Conservation (phyloP, 2,888 invertebrate genomes). For the Agrochola lota region DNA sequence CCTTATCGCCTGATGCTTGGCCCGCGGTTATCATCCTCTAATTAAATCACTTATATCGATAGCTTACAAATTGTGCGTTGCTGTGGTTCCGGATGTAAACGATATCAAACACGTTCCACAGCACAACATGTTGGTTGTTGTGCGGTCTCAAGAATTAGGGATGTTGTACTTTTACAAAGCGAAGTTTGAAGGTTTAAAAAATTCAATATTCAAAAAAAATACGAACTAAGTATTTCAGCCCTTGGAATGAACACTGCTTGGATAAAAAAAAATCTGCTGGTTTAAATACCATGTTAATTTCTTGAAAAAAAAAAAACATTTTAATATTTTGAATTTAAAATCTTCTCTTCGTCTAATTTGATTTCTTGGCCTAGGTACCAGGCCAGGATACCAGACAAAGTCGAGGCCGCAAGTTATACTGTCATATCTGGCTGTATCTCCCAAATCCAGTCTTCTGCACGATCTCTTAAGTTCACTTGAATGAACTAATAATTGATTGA, state of each 20-base stretch:
- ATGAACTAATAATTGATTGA: neutral
- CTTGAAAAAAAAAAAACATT: too few species aligned
- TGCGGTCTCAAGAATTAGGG: neutral
- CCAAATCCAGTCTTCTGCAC: neutral
- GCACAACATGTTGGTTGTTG: neutral
- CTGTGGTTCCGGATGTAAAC: neutral
- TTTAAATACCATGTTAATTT: constrained; percentile 25
- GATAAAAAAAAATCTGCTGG: constrained; percentile 1
- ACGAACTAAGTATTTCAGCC: neutral
- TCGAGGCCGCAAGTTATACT: neutral
- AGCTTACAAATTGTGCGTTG: constrained; percentile 33
- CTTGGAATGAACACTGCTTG: constrained; percentile 28
- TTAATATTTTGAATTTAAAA: too few species aligned
- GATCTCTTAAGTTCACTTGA: neutral
- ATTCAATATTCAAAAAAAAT: too few species aligned
- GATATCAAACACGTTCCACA: neutral
- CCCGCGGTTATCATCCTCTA: constrained; percentile 50
- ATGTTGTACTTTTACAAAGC: neutral
- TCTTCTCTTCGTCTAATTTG: neutral
- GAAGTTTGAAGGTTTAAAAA: neutral
- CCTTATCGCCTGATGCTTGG: constrained; percentile 45
- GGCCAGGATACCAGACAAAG: neutral
- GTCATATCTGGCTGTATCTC: neutral
- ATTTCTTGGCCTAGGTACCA: neutral
- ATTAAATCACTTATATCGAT: constrained; percentile 46